Conservation (phyloP, 2,888 invertebrate genomes). For the Arge pagana region DNA sequence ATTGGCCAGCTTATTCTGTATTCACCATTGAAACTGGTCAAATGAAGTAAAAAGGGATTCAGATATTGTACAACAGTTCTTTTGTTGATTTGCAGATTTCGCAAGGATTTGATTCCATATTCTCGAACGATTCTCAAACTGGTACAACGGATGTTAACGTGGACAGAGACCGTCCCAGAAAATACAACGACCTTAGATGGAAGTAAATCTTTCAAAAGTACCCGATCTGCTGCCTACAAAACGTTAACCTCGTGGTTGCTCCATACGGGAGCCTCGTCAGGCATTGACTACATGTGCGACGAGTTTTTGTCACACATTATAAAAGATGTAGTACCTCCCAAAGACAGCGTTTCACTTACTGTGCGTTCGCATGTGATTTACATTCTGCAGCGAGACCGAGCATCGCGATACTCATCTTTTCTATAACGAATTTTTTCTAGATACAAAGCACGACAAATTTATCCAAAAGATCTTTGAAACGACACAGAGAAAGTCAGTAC, state of each 20-base stretch:
- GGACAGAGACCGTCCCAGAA: conserved; percentile 39
- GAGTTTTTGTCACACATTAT: conserved; percentile 43
- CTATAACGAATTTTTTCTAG: conserved; percentile 28
- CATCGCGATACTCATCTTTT: not conserved
- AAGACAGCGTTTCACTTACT: conserved; percentile 40
- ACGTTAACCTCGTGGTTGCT: conserved; percentile 45
- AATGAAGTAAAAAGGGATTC: too few relatives aligned
- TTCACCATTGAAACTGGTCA: too few relatives aligned
- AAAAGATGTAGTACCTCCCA: conserved; percentile 45
- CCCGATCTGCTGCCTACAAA: conserved; percentile 43
- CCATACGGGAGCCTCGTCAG: conserved; percentile 40
- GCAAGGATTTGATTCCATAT: conserved; percentile 44
- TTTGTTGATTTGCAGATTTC: conserved; percentile 39
- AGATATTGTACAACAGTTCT: too few relatives aligned
- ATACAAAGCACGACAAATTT: conserved; percentile 42
- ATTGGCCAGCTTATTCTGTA: too few relatives aligned
- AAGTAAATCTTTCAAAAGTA: conserved; percentile 40
- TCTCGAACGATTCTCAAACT: conserved; percentile 45
- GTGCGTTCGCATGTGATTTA: conserved; percentile 37
- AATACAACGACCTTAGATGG: conserved; percentile 37
- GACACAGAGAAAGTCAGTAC: conserved; percentile 42
- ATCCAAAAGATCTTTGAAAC: conserved; percentile 43
- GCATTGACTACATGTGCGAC: conserved; percentile 45
- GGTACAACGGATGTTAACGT: conserved; percentile 45
- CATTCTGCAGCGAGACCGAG: too few relatives aligned